These are phyloP conservation scores for Hipposideros larvatus DNA, from an alignment of 2,797 vertebrate species.

Conservation along the genomic window DNA sequence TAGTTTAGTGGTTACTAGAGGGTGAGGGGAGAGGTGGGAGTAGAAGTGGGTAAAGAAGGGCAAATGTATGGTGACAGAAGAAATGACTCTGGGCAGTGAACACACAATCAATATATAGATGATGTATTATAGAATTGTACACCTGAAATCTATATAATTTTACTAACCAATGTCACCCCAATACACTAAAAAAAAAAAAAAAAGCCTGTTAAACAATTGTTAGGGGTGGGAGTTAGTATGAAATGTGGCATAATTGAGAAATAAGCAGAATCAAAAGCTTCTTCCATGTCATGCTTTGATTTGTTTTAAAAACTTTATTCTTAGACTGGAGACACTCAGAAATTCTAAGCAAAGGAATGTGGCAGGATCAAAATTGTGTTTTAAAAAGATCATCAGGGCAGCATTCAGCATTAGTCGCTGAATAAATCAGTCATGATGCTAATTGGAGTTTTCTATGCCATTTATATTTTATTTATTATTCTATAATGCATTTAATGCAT, in stretches of 20 bases:
- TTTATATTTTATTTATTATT: neutral
- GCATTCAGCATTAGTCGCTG: too few species aligned
- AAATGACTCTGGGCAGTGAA: too few species aligned
- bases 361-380: neutral
- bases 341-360: neutral
- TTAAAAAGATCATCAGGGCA: neutral
- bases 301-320: neutral
- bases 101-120: too few species aligned
- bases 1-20: too few species aligned
- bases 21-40: too few species aligned
- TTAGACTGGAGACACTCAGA: neutral
- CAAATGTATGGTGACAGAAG: too few species aligned
- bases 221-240: neutral
- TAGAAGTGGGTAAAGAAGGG: too few species aligned
- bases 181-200: neutral
- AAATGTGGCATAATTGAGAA: neutral
- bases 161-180: too few species aligned
- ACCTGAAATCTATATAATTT: too few species aligned
- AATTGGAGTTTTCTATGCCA: neutral
- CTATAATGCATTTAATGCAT: neutral
- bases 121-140: too few species aligned
- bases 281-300: neutral
- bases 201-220: rapidly evolving
- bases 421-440: neutral
- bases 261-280: neutral